Evolutionary conservation across 2,113 vertebrate genomes (phyloP), one percentile per base, ranked within the genome.

Genomic region (Vicugna pacos): DNA sequence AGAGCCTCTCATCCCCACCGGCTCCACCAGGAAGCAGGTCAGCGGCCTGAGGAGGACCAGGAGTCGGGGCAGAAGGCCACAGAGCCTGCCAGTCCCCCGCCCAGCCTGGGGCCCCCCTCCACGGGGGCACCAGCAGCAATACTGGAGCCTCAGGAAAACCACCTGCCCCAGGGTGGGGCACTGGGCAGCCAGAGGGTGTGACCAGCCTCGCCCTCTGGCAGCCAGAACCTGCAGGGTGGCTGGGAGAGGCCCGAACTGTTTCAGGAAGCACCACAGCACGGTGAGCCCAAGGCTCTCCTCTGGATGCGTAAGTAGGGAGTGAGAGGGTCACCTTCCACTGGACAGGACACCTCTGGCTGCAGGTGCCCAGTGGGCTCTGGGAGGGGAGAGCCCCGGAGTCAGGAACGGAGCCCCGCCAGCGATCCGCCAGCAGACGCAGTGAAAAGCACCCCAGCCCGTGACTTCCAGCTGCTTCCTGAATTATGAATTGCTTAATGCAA

Each of bases 211-310:
- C 9, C 89, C 50, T 99, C 99, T 1, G 99, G 99, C 97, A 99
- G 98, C 98, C 99, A 99, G 87, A 98, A 98, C 69, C 96, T 98
- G 46, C 96, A 98, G 80, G 0, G 98, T 98, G 0, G 98, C 98
- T 28, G 99, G 99, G 0, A 99, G 98, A 87, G 98, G 99, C 96
- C 99, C 99, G 96, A 99, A 99, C 98, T 98, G 98, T 98, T 98
- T 98, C 98, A 99, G 98, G 99, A 99, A 50, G 14, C 0, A 12
- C 42, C 35, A 26, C 24, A 5, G 98, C 98, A 83, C 99, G 97
- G 35, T 60, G 86, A 52, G n/a, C 42, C 22, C 64, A 16, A 7
- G 1, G 64, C 7, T 16, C 64, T 14, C 30, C 13, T 32, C 3
- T 65, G 32, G 30, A 65, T 2, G 28, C 22, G 0, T 9, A 4